Evolutionary conservation across 53 echinoderm and acorn worm genomes (phyloP).

Genomic region (Hippasteria phrygiana): DNA sequence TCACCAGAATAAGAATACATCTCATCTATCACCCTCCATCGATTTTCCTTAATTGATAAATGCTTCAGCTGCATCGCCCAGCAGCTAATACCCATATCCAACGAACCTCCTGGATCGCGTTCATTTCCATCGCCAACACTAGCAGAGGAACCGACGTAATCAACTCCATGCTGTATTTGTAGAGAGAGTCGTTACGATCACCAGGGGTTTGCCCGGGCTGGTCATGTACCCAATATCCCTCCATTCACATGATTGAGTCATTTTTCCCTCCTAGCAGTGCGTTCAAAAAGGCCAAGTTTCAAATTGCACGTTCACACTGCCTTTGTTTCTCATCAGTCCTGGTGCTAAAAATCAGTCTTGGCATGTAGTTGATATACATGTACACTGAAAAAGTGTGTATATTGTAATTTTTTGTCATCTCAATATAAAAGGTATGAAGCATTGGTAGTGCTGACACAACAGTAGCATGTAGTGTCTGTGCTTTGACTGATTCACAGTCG

Average conservation of each 20-base stretch:
- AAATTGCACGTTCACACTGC: too few relatives aligned
- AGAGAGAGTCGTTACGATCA: slow-evolving; percentile 38
- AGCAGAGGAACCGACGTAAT: slow-evolving; percentile 47
- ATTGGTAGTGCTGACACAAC: too few relatives aligned
- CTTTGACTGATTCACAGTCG: too few relatives aligned
- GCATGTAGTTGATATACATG: too few relatives aligned
- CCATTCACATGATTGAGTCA: slow-evolving; percentile 10
- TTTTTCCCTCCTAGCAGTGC: background rate
- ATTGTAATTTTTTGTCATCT: too few relatives aligned
- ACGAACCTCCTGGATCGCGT: slow-evolving; percentile 17
- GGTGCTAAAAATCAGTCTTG: too few relatives aligned
- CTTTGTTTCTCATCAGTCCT: too few relatives aligned
- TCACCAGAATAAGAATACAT: background rate
- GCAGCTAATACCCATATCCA: slow-evolving; percentile 4
- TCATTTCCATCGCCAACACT: slow-evolving; percentile 41
- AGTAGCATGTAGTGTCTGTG: too few relatives aligned
- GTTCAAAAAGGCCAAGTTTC: too few relatives aligned
- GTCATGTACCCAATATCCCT: slow-evolving; percentile 27
- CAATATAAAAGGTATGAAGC: too few relatives aligned
- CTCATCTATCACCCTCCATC: background rate
- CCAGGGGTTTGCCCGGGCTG: background rate
- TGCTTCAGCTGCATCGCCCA: slow-evolving; percentile 13
- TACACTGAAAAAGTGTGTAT: too few relatives aligned
- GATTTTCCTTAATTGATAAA: slow-evolving; percentile 22
- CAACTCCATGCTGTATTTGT: slow-evolving; percentile 53